Evolutionary conservation across 1,140 invertebrate species (phyloP).

Genomic region (Drosophila littoralis): DNA sequence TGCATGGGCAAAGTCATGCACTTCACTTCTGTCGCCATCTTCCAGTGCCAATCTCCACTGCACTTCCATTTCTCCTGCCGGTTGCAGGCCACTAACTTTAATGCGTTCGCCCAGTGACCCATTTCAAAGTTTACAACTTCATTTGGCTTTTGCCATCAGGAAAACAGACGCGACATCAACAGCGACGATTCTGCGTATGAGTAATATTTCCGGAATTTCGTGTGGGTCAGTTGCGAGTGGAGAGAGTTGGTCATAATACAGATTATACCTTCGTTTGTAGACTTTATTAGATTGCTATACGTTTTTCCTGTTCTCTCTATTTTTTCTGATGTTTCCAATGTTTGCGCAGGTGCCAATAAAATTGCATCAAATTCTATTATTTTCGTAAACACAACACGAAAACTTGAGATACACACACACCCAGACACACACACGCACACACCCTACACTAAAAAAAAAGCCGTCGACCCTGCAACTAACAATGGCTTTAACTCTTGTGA

Average conservation of each 20-base stretch:
- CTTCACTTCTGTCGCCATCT: conserved; percentile 3
- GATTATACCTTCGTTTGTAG: conserved; percentile 1
- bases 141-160: background rate
- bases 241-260: background rate
- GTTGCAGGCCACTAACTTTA: conserved; percentile 4
- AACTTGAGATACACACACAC: background rate
- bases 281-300: background rate
- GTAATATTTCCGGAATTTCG: conserved; percentile 43
- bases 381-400: conserved; percentile 69
- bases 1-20: conserved; percentile 34
- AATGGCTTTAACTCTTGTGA: conserved; percentile 17
- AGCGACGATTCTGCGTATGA: conserved; percentile 27
- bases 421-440: conserved; percentile 1
- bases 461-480: conserved; percentile 25
- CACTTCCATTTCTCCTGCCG: background rate
- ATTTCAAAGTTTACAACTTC: background rate
- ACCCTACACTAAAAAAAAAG: background rate
- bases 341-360: conserved; percentile 56
- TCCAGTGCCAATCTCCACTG: background rate
- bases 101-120: conserved; percentile 12
- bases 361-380: conserved; percentile 80
- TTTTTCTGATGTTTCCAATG: conserved; percentile 64
- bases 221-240: background rate
- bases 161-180: background rate
- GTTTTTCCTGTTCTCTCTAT: conserved; percentile 29